Percentiles rank a stretch among this genome's conserved stretches.
Evolutionary conservation across 2,888 invertebrate genomes (phyloP).

Genomic region (Myopa testacea): DNA sequence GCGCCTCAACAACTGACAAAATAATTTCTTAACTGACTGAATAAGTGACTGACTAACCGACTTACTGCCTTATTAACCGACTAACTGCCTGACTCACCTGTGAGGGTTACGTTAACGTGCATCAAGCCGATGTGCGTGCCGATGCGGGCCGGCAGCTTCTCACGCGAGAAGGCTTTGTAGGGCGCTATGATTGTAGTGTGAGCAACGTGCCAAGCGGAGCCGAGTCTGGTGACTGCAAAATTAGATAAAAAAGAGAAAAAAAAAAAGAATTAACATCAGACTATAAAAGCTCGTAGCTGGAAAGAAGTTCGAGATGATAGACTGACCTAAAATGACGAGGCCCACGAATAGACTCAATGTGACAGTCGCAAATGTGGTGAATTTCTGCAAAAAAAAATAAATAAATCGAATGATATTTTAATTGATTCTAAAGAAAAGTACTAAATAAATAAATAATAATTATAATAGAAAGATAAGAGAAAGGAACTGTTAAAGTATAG

Average conservation of each 20-base stretch:
- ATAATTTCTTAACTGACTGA: background rate
- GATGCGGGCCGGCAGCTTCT: constrained; percentile 87
- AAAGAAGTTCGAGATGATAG: background rate
- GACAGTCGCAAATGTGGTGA: constrained; percentile 91
- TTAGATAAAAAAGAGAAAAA: background rate
- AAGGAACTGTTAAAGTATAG: no score
- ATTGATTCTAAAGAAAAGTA: background rate
- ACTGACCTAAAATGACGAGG: constrained; percentile 91
- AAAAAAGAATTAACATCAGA: constrained; percentile 1
- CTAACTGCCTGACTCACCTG: constrained; percentile 74
- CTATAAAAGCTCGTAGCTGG: background rate
- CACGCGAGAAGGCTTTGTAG: constrained; percentile 90
- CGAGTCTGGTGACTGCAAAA: constrained; percentile 85
- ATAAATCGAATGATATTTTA: background rate
- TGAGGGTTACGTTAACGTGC: constrained; percentile 95
- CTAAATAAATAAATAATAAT: background rate
- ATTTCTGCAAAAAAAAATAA: constrained; percentile 74
- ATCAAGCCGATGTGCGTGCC: constrained; percentile 93
- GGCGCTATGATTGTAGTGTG: constrained; percentile 83
- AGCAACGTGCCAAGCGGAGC: constrained; percentile 94
- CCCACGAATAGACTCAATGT: constrained; percentile 93
- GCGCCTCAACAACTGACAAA: background rate
- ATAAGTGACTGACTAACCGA: background rate
- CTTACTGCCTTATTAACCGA: constrained; percentile 13
- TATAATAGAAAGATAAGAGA: no score